Percentiles rank a stretch among this genome's conserved stretches.
These are phyloP conservation scores for Contarinia nasturtii DNA, from an alignment of 1,140 invertebrate species.

Conservation along the genomic window DNA sequence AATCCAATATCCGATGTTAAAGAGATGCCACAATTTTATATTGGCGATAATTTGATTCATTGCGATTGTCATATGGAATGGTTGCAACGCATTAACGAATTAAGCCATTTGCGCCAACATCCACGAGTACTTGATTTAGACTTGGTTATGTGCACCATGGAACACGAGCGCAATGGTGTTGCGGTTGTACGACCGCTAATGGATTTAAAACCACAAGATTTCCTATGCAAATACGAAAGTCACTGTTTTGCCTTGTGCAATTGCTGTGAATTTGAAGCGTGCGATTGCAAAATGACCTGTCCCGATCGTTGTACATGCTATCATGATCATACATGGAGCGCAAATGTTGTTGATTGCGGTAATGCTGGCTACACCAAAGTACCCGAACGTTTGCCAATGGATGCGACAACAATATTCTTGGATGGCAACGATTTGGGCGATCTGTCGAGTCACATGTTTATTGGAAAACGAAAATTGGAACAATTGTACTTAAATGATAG, in stretches of 20 bases:
- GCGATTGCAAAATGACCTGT: conserved; percentile 82
- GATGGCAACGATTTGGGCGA: conserved; percentile 68
- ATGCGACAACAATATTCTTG: conserved; percentile 73
- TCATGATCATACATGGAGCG: conserved; percentile 77
- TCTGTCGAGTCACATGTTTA: conserved; percentile 65
- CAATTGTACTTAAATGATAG: conserved; percentile 68
- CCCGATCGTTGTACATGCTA: conserved; percentile 71
- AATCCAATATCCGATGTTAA: conserved; percentile 39
- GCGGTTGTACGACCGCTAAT: conserved; percentile 42
- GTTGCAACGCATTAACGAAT: conserved; percentile 57
- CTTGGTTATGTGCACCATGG: conserved; percentile 58
- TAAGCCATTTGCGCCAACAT: conserved; percentile 47
- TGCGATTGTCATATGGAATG: conserved; percentile 77
- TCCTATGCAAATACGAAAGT: conserved; percentile 70
- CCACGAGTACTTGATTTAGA: conserved; percentile 70
- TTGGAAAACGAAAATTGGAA: conserved; percentile 68
- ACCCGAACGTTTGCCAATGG: conserved; percentile 69
- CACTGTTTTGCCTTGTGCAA: conserved; percentile 78
- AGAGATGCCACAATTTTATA: conserved; percentile 54
- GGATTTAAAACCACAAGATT: conserved; percentile 59
- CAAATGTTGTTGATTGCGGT: conserved; percentile 79
- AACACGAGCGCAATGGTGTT: conserved; percentile 47
- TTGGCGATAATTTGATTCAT: conserved; percentile 61
- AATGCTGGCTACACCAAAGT: conserved; percentile 47
- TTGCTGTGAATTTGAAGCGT: conserved; percentile 79